phyloP scores from a whole-genome alignment of 2,113 vertebrate species.

The Tupaia tana region DNA sequence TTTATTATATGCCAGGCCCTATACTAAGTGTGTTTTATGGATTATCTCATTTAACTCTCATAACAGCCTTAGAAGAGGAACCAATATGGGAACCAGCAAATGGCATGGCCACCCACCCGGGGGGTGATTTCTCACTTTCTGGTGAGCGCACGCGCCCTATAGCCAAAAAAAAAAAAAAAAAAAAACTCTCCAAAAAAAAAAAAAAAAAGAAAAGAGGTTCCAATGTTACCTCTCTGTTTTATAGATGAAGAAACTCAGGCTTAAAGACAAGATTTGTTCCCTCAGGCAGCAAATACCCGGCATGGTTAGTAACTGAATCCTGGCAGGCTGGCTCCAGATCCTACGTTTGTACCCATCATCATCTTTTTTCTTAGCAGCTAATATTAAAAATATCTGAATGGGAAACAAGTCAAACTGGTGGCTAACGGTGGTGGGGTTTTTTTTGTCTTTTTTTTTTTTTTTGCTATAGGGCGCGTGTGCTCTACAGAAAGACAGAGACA shows the following conservation, averaged over 20 bases:
- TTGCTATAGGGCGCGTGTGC: no score
- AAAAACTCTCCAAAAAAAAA: no score
- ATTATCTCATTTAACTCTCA: slow-evolving; percentile 7
- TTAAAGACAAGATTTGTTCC: neutral
- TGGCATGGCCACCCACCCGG: no score
- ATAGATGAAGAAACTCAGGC: slow-evolving; percentile 15
- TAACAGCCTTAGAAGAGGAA: neutral
- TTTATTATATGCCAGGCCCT: neutral
- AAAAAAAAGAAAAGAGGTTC: neutral
- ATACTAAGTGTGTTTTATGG: neutral
- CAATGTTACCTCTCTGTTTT: neutral
- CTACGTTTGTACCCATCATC: neutral
- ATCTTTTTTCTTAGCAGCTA: neutral
- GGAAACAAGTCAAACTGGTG: neutral
- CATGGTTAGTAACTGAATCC: neutral
- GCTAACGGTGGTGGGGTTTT: neutral
- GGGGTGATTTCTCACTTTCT: no score
- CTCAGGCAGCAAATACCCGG: neutral
- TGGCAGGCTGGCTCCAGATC: neutral
- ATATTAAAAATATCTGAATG: neutral
- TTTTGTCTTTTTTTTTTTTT: neutral
- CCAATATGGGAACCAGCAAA: no score
- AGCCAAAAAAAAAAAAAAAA: no score
- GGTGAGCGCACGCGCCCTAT: no score
- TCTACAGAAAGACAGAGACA: no score